A percentile compares a stretch with the other conserved stretches of the same genome.
phyloP scores from a whole-genome alignment of 1,140 invertebrate genomes.

The Papilio glaucus region DNA sequence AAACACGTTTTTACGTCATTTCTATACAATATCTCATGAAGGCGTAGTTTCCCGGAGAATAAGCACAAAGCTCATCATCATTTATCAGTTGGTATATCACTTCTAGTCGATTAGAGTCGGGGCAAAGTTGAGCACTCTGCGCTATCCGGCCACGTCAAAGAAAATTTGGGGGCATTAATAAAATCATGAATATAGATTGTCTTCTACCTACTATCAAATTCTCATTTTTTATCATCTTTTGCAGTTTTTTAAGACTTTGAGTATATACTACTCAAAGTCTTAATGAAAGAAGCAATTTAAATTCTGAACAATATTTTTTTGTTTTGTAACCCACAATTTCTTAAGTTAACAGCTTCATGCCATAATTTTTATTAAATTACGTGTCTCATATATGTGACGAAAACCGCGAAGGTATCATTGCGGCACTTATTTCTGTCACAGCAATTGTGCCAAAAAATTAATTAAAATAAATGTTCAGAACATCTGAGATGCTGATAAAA shows the following conservation, averaged over 20 bases:
- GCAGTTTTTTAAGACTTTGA: too few species aligned
- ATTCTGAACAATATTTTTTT: neutral
- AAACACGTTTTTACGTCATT: neutral
- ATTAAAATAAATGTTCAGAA: neutral
- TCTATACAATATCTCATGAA: neutral
- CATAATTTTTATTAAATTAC: neutral
- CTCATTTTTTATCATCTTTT: neutral
- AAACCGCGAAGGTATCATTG: neutral
- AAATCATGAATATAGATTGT: conserved; percentile 71
- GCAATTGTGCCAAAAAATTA: neutral
- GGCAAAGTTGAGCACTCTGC: conserved; percentile 61
- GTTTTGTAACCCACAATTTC: neutral
- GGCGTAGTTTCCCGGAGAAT: conserved; percentile 11
- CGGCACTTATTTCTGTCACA: neutral
- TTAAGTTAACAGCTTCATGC: neutral
- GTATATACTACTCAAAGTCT: too few species aligned
- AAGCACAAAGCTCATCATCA: conserved; percentile 59
- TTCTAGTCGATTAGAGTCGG: conserved; percentile 75
- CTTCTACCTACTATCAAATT: conserved; percentile 44
- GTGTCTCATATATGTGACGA: neutral
- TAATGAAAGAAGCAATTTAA: too few species aligned
- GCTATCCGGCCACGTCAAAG: conserved; percentile 45
- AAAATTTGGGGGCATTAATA: conserved; percentile 63
- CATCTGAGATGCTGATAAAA: neutral
- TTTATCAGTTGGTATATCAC: conserved; percentile 73